Conservation (phyloP, 2,797 vertebrate species). For the Esox masquinongy region DNA sequence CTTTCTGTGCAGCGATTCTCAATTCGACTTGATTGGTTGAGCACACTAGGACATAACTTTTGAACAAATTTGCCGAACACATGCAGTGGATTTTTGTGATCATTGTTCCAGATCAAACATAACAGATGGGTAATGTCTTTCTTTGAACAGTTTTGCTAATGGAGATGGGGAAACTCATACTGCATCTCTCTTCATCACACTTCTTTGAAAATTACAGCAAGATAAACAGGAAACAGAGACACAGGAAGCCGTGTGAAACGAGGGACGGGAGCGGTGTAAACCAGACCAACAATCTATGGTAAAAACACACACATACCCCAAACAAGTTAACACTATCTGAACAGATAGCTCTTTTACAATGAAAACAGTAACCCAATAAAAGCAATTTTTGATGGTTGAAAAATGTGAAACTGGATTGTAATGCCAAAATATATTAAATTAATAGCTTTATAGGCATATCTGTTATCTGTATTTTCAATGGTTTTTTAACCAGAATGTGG, state of each 20-base stretch:
- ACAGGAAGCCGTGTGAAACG: slow-evolving; percentile 79
- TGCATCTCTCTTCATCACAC: slow-evolving; percentile 72
- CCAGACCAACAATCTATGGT: slow-evolving; percentile 61
- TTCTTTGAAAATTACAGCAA: slow-evolving; percentile 75
- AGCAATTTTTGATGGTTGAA: no score
- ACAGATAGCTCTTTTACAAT: neutral
- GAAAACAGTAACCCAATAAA: no score
- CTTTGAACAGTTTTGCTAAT: neutral
- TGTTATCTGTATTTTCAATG: neutral
- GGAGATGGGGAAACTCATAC: slow-evolving; percentile 33
- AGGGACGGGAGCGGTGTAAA: slow-evolving; percentile 68
- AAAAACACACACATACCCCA: slow-evolving; percentile 36
- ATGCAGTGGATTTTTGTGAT: slow-evolving; percentile 19
- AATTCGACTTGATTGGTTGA: neutral
- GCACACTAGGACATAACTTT: neutral
- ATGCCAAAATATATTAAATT: no score
- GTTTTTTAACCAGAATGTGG: neutral
- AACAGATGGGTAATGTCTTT: neutral
- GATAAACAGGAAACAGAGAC: slow-evolving; percentile 86
- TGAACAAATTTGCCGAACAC: neutral
- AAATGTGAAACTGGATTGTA: no score
- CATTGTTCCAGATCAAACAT: slow-evolving; percentile 16
- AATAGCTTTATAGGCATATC: neutral
- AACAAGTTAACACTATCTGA: slow-evolving; percentile 6
- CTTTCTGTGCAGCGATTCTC: neutral